A percentile compares a stretch with the other conserved stretches of the same genome.
phyloP scores from a whole-genome alignment of 2,888 invertebrate species.

The Perithous albicinctus region DNA sequence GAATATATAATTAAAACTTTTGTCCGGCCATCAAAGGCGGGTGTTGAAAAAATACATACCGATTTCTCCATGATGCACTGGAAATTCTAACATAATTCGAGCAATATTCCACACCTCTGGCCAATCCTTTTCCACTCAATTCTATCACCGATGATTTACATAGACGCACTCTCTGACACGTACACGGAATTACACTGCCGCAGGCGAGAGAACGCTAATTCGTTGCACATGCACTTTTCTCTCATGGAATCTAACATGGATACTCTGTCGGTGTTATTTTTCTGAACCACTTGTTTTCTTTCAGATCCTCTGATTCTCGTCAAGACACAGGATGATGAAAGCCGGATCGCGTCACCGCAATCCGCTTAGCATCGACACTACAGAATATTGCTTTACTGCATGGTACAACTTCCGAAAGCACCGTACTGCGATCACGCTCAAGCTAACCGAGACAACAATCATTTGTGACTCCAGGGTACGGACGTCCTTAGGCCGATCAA shows the following conservation, averaged over 20 bases:
- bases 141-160: background rate
- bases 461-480: slow-evolving; percentile 47
- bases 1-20: too few relatives aligned
- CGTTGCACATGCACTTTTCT: background rate
- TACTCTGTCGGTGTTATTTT: background rate
- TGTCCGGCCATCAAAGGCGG: too few relatives aligned
- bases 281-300: background rate
- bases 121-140: background rate
- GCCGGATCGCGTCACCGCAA: slow-evolving; percentile 14
- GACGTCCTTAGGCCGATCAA: slow-evolving; percentile 28
- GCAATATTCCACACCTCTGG: slow-evolving; percentile 13
- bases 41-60: slow-evolving; percentile 76
- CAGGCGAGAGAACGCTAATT: background rate
- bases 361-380: slow-evolving; percentile 27
- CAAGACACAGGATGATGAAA: slow-evolving; percentile 5
- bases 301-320: background rate
- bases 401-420: slow-evolving; percentile 32
- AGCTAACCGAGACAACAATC: slow-evolving; percentile 28
- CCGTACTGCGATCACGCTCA: slow-evolving; percentile 29
- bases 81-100: slow-evolving; percentile 75
- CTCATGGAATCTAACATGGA: background rate
- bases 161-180: too few relatives aligned
- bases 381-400: slow-evolving; percentile 36
- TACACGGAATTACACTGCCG: too few relatives aligned
- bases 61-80: slow-evolving; percentile 75